These are phyloP conservation scores for Chlorospingus flavigularis DNA, from an alignment of 2,797 vertebrate genomes.

Conservation along the genomic window DNA sequence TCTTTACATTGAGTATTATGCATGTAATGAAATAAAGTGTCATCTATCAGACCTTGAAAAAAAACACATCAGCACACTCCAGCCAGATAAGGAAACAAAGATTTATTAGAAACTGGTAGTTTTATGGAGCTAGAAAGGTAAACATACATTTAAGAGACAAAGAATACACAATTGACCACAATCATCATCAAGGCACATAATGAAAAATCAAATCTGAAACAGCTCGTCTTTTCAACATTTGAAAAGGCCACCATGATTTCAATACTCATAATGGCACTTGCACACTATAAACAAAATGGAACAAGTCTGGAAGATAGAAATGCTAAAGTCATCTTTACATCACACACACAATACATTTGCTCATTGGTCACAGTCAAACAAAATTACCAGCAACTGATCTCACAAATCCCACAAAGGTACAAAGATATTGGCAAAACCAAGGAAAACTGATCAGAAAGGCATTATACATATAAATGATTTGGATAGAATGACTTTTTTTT, in stretches of 20 bases:
- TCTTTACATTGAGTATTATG: neutral
- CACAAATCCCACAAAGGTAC: neutral
- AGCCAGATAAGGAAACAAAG: conserved; percentile 35
- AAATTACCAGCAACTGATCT: neutral
- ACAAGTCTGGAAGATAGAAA: neutral
- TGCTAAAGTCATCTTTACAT: neutral
- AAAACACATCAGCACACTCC: neutral
- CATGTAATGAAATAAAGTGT: neutral
- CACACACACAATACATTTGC: neutral
- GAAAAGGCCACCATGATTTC: neutral
- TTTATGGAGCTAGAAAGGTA: conserved; percentile 41
- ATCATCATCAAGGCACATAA: conserved; percentile 34
- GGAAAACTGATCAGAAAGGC: neutral
- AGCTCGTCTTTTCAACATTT: neutral
- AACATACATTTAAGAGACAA: conserved; percentile 11
- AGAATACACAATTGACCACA: conserved; percentile 6
- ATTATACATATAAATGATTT: neutral
- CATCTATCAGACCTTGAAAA: neutral
- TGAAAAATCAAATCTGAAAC: neutral
- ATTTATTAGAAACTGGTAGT: conserved; percentile 62
- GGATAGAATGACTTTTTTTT: neutral
- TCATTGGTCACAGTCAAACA: conserved; percentile 20
- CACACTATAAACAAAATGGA: neutral
- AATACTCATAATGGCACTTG: conserved; percentile 38
- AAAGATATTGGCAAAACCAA: neutral